Evolutionary conservation across 1,140 invertebrate species (phyloP), one percentile per base, ranked within the genome.

Genomic region (Panulirus ornatus): DNA sequence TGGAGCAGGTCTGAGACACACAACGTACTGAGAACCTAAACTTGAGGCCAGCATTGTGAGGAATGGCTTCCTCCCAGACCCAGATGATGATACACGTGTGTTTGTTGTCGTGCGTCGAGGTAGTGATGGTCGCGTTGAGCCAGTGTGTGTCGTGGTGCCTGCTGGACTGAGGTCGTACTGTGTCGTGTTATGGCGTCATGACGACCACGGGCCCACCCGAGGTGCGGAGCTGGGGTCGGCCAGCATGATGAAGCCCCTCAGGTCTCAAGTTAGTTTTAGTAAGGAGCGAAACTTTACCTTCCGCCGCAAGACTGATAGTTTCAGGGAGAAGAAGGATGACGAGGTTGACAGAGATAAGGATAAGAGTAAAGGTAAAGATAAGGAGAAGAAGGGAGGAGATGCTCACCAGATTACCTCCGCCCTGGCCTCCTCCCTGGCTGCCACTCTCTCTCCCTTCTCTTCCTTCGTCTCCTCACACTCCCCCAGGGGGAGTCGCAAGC

Each of bases 401-500:
- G 47, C 22, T 14, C 40, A 79, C 30, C 58, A 76, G 63, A 44
- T 90, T 27, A 75, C 88, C 2, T 83, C 81, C 9, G 81, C 82
- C 51, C 84, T 91, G 40, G 91, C 91, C 6, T 84, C 84, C 22
- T 91, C 91, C 14, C 82, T 91, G 14, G 91, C 91, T 16, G 91
- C 91, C 1, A 91, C 91, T 36, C 71, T 91, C 40, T 91, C 91
- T 40, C 91, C 91, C 14, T 82, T 91, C 44, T 91, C 91, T 3
- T 85, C 86, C 30, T 91, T 91, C 44, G 86, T 91, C 11, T 63
- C 86, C 16, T 91, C 91, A 0, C 84, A 91, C 54, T 91, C 91
- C 27, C 91, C 91, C 19, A 76, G 86, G 40, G 70, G 81, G 0
- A 81, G 81, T 51, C 71, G 91, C 42, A 87, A 89, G 54, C 40